A percentile compares a stretch with the other conserved stretches of the same genome.
phyloP scores from a whole-genome alignment of 2,888 invertebrate genomes.

The Pseudococcus longispinus region DNA sequence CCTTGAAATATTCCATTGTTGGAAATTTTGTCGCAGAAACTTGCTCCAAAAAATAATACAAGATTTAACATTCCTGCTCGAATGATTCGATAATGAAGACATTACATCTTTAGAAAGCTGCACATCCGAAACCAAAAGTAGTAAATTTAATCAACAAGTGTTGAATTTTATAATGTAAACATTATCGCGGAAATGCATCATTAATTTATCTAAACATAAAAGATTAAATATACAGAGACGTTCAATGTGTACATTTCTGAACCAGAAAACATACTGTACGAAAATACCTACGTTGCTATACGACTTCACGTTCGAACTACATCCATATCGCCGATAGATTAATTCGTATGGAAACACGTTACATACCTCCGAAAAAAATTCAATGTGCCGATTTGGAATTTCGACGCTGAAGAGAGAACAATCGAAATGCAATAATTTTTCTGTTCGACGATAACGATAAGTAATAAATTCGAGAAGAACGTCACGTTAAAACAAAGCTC shows the following conservation, averaged over 20 bases:
- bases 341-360: background rate
- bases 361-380: background rate
- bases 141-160: constrained; percentile 37
- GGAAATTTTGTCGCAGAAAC: background rate
- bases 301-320: background rate
- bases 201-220: constrained; percentile 40
- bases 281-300: background rate
- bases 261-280: background rate
- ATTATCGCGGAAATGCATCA: constrained; percentile 45
- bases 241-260: background rate
- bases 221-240: constrained; percentile 26
- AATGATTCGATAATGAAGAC: background rate
- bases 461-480: background rate
- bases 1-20: background rate
- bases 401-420: background rate
- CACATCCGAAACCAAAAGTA: background rate
- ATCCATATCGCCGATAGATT: background rate
- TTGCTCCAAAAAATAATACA: background rate
- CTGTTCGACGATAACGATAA: background rate
- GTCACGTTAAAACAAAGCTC: constrained; percentile 32
- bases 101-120: background rate
- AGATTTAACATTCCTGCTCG: background rate
- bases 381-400: background rate
- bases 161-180: constrained; percentile 23
- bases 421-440: background rate